These are phyloP conservation scores for Cecropterus lyciades DNA, from an alignment of 1,140 invertebrate species.

Conservation along the genomic window DNA sequence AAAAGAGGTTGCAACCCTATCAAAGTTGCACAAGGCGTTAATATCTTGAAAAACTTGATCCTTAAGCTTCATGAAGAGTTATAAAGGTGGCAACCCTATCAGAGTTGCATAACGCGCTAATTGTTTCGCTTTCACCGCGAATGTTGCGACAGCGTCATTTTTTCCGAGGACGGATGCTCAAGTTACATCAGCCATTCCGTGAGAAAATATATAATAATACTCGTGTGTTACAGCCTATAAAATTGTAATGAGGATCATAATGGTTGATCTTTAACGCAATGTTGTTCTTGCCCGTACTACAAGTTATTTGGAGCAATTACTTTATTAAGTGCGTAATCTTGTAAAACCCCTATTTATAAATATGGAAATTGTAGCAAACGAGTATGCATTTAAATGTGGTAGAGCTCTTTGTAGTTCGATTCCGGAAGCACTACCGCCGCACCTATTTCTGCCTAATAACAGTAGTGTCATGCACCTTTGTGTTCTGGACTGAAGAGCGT, in stretches of 20 bases:
- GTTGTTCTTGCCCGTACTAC: background rate
- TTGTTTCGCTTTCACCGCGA: constrained; percentile 38
- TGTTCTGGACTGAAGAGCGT: too few relatives aligned
- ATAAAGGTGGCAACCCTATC: too few relatives aligned
- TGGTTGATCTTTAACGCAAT: background rate
- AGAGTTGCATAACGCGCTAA: constrained; percentile 33
- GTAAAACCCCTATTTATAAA: too few relatives aligned
- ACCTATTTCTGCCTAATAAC: too few relatives aligned
- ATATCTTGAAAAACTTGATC: background rate
- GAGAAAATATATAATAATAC: constrained; percentile 34
- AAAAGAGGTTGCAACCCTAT: too few relatives aligned
- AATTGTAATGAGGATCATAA: constrained; percentile 13
- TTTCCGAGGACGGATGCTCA: constrained; percentile 37
- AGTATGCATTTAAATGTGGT: too few relatives aligned
- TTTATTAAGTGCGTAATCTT: too few relatives aligned
- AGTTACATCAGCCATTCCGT: constrained; percentile 33
- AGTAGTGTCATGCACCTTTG: too few relatives aligned
- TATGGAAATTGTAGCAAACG: too few relatives aligned
- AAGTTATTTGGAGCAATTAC: background rate
- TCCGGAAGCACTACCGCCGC: too few relatives aligned
- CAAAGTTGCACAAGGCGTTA: too few relatives aligned
- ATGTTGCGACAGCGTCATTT: constrained; percentile 34
- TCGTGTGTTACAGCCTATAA: constrained; percentile 13
- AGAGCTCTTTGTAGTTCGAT: too few relatives aligned
- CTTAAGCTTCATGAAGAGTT: background rate